phyloP scores from a whole-genome alignment of 2,888 invertebrate species.

The Athalia circularis region DNA sequence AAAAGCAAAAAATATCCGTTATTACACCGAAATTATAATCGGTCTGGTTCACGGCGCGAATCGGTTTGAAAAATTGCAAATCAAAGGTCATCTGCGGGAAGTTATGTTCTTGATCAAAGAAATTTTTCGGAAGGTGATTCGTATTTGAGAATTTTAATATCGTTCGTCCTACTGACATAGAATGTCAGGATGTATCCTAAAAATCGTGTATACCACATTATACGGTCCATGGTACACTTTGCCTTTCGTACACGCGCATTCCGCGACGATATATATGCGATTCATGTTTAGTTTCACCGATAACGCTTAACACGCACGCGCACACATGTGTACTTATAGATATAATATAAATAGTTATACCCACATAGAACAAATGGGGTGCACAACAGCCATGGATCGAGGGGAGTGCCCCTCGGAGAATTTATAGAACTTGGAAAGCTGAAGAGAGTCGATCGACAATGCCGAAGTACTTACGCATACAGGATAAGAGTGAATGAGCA shows the following conservation, averaged over 20 bases:
- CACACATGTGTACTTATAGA: no score
- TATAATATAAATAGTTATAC: no score
- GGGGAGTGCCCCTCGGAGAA: neutral
- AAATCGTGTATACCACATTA: constrained; percentile 8
- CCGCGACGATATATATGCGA: no score
- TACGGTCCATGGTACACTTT: constrained; percentile 37
- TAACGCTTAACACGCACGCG: neutral
- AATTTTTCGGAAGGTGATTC: neutral
- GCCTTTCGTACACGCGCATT: constrained; percentile 12
- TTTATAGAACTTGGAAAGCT: constrained; percentile 32
- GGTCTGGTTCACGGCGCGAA: no score
- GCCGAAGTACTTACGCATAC: neutral
- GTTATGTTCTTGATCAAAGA: no score
- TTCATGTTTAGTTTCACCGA: neutral
- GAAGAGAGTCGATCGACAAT: neutral
- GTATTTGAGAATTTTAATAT: neutral
- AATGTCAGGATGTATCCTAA: constrained; percentile 24
- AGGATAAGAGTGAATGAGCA: constrained; percentile 1
- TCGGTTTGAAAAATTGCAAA: no score
- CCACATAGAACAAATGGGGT: no score
- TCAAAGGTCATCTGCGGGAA: no score
- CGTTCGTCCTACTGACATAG: constrained; percentile 35
- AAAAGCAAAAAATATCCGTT: constrained; percentile 11
- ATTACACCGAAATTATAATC: neutral
- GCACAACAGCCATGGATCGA: neutral